These are phyloP conservation scores for Tragelaphus buxtoni DNA, from an alignment of 2,113 vertebrate genomes.

Conservation along the genomic window DNA sequence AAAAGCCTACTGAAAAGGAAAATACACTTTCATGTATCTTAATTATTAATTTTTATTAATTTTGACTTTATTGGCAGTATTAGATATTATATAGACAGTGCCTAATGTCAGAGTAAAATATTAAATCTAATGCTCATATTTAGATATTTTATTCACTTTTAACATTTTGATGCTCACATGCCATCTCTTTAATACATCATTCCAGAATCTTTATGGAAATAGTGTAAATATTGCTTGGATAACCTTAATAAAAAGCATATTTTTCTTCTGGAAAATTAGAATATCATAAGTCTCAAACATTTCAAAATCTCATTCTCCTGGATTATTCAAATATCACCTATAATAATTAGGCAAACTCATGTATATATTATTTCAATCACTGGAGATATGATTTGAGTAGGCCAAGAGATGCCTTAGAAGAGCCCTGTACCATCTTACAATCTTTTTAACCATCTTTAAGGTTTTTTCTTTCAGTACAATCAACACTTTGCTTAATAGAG, in stretches of 20 bases:
- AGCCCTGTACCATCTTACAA: neutral
- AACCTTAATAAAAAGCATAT: neutral
- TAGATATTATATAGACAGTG: conserved; percentile 68
- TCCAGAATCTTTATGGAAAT: neutral
- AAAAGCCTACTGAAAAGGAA: neutral
- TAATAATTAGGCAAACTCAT: neutral
- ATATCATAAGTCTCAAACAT: neutral
- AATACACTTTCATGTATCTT: neutral
- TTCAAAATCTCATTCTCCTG: neutral
- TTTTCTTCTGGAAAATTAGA: neutral
- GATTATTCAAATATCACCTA: neutral
- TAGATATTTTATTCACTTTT: neutral
- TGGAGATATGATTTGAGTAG: neutral
- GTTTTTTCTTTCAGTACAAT: neutral
- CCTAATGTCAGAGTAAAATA: neutral
- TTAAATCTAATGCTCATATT: neutral
- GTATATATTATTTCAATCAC: neutral
- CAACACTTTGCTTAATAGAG: neutral
- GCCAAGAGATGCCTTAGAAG: neutral
- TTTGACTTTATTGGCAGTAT: neutral
- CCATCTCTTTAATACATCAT: neutral
- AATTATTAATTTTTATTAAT: neutral
- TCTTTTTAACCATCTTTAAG: neutral
- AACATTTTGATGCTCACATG: neutral
- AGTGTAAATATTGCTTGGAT: neutral